Base-by-base conservation (phyloP, 2,888 invertebrate genomes). In the Pandemis cinnamomeana region DNA sequence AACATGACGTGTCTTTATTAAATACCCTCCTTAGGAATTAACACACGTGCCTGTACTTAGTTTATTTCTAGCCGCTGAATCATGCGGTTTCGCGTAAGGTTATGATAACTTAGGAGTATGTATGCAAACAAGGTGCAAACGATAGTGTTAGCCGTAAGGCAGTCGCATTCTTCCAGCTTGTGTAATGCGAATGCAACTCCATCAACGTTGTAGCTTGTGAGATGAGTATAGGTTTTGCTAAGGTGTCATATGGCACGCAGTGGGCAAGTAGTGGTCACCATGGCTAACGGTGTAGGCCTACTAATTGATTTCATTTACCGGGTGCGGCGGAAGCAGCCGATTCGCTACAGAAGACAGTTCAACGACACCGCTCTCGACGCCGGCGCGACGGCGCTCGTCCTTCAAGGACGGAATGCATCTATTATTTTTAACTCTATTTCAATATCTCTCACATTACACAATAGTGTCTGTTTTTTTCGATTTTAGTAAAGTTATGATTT, bases 1-100 rank as follows among this genome's bases (percentile, higher is more conserved):
- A 88, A 91, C 90, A 90, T 92, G 93, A 93, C 93, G 93, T 87
- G 87, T 89, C 91, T 91, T 90, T 89, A 92, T 90, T 92, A 91
- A 92, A 91, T 88, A 90, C 88, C 87, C 86, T 89, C 87, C 89
- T 87, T 86, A 87, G 85, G 84, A 91, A 91, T 89, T 89, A 89
- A 88, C 87, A 90, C 90, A 89, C 91, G 91, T 90, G 89, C 88
- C 85, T 83, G 81, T 84, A 20, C 20, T 20, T 20, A 80, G 83
- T 86, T 83, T 89, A 89, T 90, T 90, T 89, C 88, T 89, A 88
- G 85, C 80, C 81, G 87, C 84, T 91, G 91, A 91, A 87, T 91
- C 91, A 92, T 88, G 80, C 63, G 48, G 48, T 81, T 79, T 81
- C 77, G 80, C 80, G 85, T 66, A 72, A 42, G 46, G 51, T 71